Evolutionary conservation across 2,113 vertebrate genomes (phyloP).

Genomic region (Pseudorhombus dupliciocellatus): DNA sequence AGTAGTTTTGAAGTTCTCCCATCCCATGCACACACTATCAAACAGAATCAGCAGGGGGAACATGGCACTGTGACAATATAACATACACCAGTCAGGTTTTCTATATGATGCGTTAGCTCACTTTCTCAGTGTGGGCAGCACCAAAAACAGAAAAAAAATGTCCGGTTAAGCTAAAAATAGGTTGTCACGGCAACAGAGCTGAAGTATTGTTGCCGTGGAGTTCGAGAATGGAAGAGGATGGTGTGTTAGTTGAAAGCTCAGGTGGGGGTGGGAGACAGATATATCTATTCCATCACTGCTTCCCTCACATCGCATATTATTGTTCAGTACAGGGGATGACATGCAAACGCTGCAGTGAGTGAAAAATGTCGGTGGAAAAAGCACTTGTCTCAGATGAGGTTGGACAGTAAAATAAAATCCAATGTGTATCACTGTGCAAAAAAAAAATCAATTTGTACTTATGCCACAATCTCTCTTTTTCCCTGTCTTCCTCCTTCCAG

Average conservation of each 20-base stretch:
- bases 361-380: constrained; percentile 7
- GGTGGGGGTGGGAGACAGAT: constrained; percentile 41
- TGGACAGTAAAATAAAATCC: constrained; percentile 22
- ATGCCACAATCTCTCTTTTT: constrained; percentile 32
- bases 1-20: not conserved
- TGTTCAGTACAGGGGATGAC: constrained; percentile 15
- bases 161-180: constrained; percentile 73
- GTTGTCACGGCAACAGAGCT: constrained; percentile 79
- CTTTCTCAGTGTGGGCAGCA: constrained; percentile 37
- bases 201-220: constrained; percentile 66
- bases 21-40: not conserved
- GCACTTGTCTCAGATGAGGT: constrained; percentile 24
- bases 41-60: not conserved
- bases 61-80: not conserved
- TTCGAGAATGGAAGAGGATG: constrained; percentile 62
- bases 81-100: constrained; percentile 27
- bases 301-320: constrained; percentile 19
- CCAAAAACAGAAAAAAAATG: constrained; percentile 53
- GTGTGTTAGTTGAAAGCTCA: constrained; percentile 46
- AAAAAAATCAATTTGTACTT: constrained; percentile 54
- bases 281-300: constrained; percentile 41
- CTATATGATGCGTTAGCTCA: constrained; percentile 29
- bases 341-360: constrained; percentile 8
- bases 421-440: constrained; percentile 26
- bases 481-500: constrained; percentile 69